Evolutionary conservation across 2,797 vertebrate species (phyloP).

Genomic region (Protosalanx chinensis): DNA sequence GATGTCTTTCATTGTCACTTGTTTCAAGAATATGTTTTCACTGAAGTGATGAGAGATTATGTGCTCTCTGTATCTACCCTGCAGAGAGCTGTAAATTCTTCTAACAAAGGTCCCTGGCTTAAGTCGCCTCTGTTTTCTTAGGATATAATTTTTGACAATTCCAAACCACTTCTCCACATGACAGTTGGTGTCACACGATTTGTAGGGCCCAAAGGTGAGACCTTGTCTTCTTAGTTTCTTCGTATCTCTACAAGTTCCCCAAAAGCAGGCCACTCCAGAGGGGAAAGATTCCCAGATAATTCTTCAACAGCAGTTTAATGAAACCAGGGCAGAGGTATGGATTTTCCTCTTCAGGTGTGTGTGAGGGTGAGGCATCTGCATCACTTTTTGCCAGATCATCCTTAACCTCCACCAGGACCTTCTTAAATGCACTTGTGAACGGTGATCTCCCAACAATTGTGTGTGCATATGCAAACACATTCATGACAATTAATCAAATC

Average conservation of each 20-base stretch:
- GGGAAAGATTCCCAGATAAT: slow-evolving; percentile 23
- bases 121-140: slow-evolving; percentile 18
- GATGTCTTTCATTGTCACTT: background rate
- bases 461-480: too few species aligned
- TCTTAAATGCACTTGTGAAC: slow-evolving; percentile 15
- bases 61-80: slow-evolving; percentile 26
- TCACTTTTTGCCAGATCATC: background rate
- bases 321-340: slow-evolving; percentile 8
- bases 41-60: slow-evolving; percentile 7
- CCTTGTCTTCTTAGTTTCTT: slow-evolving; percentile 15
- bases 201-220: background rate
- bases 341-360: background rate
- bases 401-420: slow-evolving; percentile 6
- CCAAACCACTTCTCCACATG: slow-evolving; percentile 33
- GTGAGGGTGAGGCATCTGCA: too few species aligned
- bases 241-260: slow-evolving; percentile 22
- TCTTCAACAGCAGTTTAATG: slow-evolving; percentile 19
- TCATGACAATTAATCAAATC: too few species aligned
- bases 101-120: slow-evolving; percentile 16
- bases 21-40: background rate
- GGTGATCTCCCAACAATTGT: slow-evolving; percentile 23
- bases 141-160: slow-evolving; percentile 31
- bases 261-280: slow-evolving; percentile 26
- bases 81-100: slow-evolving; percentile 28
- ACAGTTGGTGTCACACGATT: slow-evolving; percentile 29